Base-by-base conservation (phyloP, 2,888 invertebrate species). In the Petrophora chlorosata region DNA sequence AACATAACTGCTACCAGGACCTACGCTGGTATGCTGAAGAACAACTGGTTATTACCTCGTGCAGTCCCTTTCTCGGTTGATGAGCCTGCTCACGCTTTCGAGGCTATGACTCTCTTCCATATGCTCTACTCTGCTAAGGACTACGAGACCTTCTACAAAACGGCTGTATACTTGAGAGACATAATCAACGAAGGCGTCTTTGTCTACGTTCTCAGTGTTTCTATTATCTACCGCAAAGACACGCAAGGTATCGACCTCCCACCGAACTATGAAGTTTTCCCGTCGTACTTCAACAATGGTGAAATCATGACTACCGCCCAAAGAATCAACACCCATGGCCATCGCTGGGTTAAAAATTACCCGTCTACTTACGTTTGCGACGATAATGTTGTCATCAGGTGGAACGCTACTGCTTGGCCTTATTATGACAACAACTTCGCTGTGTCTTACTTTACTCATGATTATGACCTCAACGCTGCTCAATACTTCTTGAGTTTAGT, bases 401-500 rank as follows among this genome's bases (percentile, higher is more conserved):
- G 92, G 57, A 94, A 95, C 77, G 92, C 92, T 65, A 92, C 93
- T 5, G 90, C 90, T 7, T 90, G 91, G 85, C 90, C 91, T 45
- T 83, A 87, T 58, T 78, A 90, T 55, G 87, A 92, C 65, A 79
- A 90, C 2, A 94, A 94, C 55, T 88, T 92, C 40, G 78, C 89
- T 9, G 62, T 95, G 30, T 85, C 91, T 28, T 96, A 96, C 82
- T 95, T 93, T 84, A 93, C 93, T 13, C 94, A 95, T 67, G 96
- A 96, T 73, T 82, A 94, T 44, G 93, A 92, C 43, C 82, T 94
- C 36, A 95, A 94, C 74, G 68, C 92, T 9, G 92, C 91, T 69
- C 94, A 94, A 82, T 93, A 93, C 76, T 92, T 93, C 70, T 73
- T 82, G 58, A 91, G 92, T 59, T 73, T 94, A 61, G 86, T 92